Conservation (phyloP, 2,888 invertebrate genomes). For the Andrena chrysosceles region DNA sequence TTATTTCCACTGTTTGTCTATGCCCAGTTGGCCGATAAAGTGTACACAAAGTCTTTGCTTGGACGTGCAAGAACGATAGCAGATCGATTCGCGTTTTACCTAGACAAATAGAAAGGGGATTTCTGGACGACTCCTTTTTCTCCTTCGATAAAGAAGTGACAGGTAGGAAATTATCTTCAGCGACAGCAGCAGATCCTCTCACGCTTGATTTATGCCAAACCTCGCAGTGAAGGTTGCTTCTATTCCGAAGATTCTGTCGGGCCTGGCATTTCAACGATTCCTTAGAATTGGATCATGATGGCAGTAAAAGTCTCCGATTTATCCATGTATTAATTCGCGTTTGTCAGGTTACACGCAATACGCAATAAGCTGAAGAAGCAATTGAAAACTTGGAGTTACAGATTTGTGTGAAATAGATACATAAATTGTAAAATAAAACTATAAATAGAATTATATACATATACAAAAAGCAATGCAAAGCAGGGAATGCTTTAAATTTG, state of each 20-base stretch:
- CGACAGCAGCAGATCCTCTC: slow-evolving; percentile 60
- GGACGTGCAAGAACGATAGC: slow-evolving; percentile 45
- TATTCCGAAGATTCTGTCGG: background rate
- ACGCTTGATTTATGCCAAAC: slow-evolving; percentile 59
- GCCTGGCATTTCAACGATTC: slow-evolving; percentile 12
- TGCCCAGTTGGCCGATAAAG: slow-evolving; percentile 36
- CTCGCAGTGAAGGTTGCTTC: slow-evolving; percentile 46
- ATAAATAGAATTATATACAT: background rate
- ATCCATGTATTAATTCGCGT: slow-evolving; percentile 16
- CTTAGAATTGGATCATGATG: slow-evolving; percentile 29
- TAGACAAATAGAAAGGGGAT: slow-evolving; percentile 51
- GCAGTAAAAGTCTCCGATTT: background rate
- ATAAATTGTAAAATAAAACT: background rate
- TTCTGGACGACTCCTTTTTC: slow-evolving; percentile 33
- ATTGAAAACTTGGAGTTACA: too few species aligned
- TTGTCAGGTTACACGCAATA: background rate
- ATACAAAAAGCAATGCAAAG: background rate
- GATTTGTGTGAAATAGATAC: background rate
- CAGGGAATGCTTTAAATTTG: too few species aligned
- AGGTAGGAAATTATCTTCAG: slow-evolving; percentile 68
- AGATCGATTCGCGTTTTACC: slow-evolving; percentile 49
- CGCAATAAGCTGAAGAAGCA: too few species aligned
- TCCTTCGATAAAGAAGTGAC: slow-evolving; percentile 65
- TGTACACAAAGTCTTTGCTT: slow-evolving; percentile 50
- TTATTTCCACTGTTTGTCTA: slow-evolving; percentile 52